Conservation (phyloP, 2,888 invertebrate genomes). For the Ornithoptera alexandrae region DNA sequence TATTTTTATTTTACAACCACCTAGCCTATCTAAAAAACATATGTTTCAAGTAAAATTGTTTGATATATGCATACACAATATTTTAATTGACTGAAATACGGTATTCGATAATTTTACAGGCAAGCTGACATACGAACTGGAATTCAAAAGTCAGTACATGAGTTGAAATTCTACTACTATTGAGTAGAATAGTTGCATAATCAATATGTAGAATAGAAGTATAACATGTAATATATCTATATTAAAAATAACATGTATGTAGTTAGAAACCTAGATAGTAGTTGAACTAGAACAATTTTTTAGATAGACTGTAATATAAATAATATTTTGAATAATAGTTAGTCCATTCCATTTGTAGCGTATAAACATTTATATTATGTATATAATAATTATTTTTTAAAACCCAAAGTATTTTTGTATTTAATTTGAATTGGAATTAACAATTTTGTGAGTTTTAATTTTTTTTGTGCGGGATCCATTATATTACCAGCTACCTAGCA, state of each 20-base stretch:
- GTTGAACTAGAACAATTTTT: neutral
- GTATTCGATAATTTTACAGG: constrained; percentile 51
- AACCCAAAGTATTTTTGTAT: no score
- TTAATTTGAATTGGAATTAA: no score
- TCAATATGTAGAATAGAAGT: constrained; percentile 7
- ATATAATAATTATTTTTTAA: no score
- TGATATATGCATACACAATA: neutral
- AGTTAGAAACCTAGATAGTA: neutral
- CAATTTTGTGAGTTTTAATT: no score
- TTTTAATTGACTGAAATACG: neutral
- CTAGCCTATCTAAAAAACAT: no score
- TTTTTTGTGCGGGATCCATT: no score
- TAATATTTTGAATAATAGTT: neutral
- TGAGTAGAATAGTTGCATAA: constrained; percentile 38
- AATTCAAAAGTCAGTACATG: constrained; percentile 58
- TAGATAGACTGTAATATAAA: neutral
- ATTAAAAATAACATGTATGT: neutral
- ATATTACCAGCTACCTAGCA: no score
- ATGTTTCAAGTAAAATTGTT: no score
- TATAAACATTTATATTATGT: no score
- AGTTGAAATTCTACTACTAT: constrained; percentile 39
- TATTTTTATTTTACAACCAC: no score
- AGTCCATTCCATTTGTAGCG: no score
- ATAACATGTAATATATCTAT: constrained; percentile 2
- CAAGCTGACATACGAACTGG: constrained; percentile 57